Percentiles rank a stretch among this genome's conserved stretches.
Evolutionary conservation across 2,113 vertebrate species (phyloP).

Genomic region (Leucopternis melanops): DNA sequence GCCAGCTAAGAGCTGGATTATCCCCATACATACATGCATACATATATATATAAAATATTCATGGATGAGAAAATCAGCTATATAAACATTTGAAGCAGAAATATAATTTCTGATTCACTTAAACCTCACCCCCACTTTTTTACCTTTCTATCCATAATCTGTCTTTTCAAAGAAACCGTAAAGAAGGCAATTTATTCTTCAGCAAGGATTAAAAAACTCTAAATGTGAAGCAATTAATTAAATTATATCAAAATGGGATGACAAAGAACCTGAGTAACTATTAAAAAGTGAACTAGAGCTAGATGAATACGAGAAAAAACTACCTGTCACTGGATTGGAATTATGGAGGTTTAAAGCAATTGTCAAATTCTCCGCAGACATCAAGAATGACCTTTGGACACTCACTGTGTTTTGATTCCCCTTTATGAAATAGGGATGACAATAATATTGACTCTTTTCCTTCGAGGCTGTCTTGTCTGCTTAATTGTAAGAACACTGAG

Average conservation of each 20-base stretch:
- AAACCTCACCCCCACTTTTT: neutral
- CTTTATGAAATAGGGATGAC: neutral
- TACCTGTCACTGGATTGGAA: neutral
- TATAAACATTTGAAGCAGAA: neutral
- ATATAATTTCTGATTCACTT: neutral
- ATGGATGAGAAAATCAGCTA: neutral
- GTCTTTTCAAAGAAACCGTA: neutral
- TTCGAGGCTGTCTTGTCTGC: neutral
- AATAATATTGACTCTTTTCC: neutral
- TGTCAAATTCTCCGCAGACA: neutral
- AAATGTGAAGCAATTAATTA: neutral
- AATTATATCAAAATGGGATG: neutral
- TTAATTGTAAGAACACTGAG: neutral
- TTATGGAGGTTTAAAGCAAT: neutral
- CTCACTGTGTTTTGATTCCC: neutral
- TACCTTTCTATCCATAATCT: neutral
- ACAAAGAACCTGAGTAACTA: neutral
- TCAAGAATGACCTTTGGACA: neutral
- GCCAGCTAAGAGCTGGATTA: no score
- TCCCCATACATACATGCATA: accelerated
- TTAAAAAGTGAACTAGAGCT: neutral
- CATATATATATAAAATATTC: neutral
- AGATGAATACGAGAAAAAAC: neutral
- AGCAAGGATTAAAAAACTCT: neutral
- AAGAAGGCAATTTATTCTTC: neutral